Conservation (phyloP, 2,113 vertebrate genomes). For the Cyanoderma ruficeps region DNA sequence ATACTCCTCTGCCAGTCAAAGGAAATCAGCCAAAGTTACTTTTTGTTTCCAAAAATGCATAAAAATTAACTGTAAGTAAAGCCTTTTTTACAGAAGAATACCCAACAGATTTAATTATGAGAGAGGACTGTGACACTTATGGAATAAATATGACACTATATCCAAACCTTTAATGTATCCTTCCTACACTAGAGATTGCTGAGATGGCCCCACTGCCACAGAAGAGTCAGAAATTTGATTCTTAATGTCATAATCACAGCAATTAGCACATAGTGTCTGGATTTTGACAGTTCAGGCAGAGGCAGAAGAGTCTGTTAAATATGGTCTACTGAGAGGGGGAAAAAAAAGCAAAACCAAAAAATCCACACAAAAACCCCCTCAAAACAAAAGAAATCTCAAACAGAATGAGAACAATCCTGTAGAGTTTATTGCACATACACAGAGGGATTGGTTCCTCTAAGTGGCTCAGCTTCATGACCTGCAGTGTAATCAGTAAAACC, state of each 20-base stretch:
- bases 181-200: constrained; percentile 2
- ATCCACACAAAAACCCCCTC: neutral
- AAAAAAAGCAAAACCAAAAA: neutral
- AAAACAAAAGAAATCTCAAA: neutral
- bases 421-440: neutral
- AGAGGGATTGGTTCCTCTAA: neutral
- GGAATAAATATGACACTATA: constrained; percentile 42
- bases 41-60: constrained; percentile 26
- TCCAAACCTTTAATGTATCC: constrained; percentile 4
- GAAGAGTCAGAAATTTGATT: constrained; percentile 34
- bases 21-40: constrained; percentile 1
- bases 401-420: neutral
- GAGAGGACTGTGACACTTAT: constrained; percentile 28
- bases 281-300: constrained; percentile 6
- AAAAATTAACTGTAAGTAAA: constrained; percentile 29
- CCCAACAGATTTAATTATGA: constrained; percentile 64
- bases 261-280: constrained; percentile 22
- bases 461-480: neutral
- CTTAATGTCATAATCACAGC: constrained; percentile 24
- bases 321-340: neutral
- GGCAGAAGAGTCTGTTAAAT: neutral
- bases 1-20: constrained; percentile 27
- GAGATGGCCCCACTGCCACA: neutral
- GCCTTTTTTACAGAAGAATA: constrained; percentile 8
- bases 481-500: neutral